These are phyloP conservation scores for Proterorhinus semilunaris DNA, from an alignment of 2,113 vertebrate genomes.

Conservation along the genomic window DNA sequence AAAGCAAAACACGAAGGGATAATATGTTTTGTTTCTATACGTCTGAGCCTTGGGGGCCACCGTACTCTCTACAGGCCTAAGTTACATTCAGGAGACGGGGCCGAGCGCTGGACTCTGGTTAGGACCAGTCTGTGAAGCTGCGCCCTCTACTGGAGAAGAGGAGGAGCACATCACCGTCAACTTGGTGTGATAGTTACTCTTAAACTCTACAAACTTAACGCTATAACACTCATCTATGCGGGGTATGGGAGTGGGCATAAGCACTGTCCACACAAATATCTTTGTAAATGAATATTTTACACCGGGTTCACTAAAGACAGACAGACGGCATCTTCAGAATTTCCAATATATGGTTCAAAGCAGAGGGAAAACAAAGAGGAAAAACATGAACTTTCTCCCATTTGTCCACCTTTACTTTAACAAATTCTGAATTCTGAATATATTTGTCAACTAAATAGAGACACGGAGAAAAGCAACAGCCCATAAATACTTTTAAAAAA, in stretches of 20 bases:
- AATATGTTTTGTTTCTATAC: background rate
- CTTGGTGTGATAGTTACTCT: conserved; percentile 8
- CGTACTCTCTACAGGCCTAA: conserved; percentile 58
- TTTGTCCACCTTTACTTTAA: too few relatives aligned
- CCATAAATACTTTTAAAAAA: too few relatives aligned
- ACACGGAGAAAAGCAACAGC: too few relatives aligned
- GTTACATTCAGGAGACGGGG: conserved; percentile 69
- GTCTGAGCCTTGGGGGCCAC: conserved; percentile 10
- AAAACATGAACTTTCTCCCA: too few relatives aligned
- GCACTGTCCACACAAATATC: background rate
- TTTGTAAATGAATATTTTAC: conserved; percentile 5
- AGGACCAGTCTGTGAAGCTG: conserved; percentile 72
- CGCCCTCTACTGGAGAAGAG: conserved; percentile 78
- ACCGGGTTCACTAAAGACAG: background rate
- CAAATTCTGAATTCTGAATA: too few relatives aligned
- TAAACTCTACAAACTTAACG: conserved; percentile 59
- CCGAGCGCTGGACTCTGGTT: conserved; percentile 69
- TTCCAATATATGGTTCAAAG: too few relatives aligned
- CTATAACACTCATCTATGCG: conserved; percentile 40
- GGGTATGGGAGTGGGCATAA: conserved; percentile 50
- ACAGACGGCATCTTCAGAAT: too few relatives aligned
- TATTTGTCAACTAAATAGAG: too few relatives aligned
- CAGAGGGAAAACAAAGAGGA: too few relatives aligned
- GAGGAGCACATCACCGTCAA: conserved; percentile 71
- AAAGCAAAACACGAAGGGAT: background rate